Percentiles rank a stretch among this genome's conserved stretches.
Evolutionary conservation across 2,797 vertebrate genomes (phyloP).

Genomic region (Loris lydekkerianus): DNA sequence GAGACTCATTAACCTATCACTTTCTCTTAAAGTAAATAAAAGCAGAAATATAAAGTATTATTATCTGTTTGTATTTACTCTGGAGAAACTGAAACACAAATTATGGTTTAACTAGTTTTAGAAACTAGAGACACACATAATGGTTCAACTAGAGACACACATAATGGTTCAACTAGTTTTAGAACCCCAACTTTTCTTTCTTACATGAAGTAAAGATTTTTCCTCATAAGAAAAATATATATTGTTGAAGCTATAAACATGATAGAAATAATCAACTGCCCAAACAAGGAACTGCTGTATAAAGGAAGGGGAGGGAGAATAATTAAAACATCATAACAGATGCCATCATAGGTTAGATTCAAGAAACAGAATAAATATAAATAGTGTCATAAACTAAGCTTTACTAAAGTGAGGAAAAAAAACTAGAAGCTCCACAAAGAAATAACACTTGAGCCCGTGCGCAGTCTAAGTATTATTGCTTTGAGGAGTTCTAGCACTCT

Average conservation of each 20-base stretch:
- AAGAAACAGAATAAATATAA: slow-evolving; percentile 6
- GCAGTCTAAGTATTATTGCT: too few species aligned
- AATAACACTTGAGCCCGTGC: not conserved
- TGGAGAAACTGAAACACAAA: not conserved
- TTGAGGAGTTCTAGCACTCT: too few species aligned
- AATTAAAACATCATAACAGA: slow-evolving; percentile 26
- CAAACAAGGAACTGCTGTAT: not conserved
- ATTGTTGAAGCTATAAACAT: not conserved
- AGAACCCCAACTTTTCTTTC: slow-evolving; percentile 23
- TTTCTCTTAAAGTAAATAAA: slow-evolving; percentile 18
- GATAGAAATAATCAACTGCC: not conserved
- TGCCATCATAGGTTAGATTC: not conserved
- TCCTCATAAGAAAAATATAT: slow-evolving; percentile 22
- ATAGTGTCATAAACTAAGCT: slow-evolving; percentile 24
- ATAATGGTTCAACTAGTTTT: not conserved
- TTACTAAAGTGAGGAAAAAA: slow-evolving; percentile 22
- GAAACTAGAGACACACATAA: not conserved
- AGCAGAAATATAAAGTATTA: not conserved
- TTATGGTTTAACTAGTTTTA: not conserved
- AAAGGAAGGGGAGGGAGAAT: slow-evolving; percentile 7
- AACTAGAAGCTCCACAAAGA: slow-evolving; percentile 20
- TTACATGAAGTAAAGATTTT: slow-evolving; percentile 32
- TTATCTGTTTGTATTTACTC: slow-evolving; percentile 25
- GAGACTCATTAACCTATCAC: not conserved
- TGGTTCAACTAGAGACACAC: not conserved